Percentiles rank a stretch among this genome's conserved stretches.
phyloP scores from a whole-genome alignment of 2,113 vertebrate species.

The Xiphophorus maculatus region DNA sequence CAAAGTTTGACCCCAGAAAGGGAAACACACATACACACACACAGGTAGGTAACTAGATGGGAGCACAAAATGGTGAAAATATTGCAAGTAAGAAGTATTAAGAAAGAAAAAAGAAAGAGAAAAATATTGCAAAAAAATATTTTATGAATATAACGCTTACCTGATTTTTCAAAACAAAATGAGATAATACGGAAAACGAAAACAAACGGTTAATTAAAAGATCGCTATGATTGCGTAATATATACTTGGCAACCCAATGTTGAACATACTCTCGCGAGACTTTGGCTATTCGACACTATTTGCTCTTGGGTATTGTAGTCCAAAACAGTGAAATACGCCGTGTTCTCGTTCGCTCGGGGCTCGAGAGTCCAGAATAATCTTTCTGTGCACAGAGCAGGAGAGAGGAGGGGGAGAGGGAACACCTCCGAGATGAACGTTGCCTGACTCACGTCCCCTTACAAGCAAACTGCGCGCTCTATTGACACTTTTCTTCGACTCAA shows the following conservation, averaged over 20 bases:
- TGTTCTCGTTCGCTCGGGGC: slow-evolving; percentile 48
- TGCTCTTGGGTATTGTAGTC: slow-evolving; percentile 65
- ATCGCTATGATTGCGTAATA: background rate
- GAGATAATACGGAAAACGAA: background rate
- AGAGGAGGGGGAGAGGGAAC: background rate
- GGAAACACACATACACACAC: too few species aligned
- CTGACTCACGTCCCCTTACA: slow-evolving; percentile 3
- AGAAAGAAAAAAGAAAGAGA: too few species aligned
- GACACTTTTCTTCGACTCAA: slow-evolving; percentile 14
- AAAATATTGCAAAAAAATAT: too few species aligned
- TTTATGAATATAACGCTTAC: too few species aligned
- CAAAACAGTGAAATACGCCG: slow-evolving; percentile 41
- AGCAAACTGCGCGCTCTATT: slow-evolving; percentile 9
- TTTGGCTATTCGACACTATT: background rate
- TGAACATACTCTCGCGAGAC: slow-evolving; percentile 50
- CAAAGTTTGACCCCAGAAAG: too few species aligned
- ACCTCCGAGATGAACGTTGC: background rate
- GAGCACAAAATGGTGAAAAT: too few species aligned
- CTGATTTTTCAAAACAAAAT: background rate
- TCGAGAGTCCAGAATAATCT: slow-evolving; percentile 45
- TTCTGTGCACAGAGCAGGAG: slow-evolving; percentile 5
- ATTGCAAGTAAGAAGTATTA: too few species aligned
- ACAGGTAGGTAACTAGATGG: too few species aligned
- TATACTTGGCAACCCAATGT: slow-evolving; percentile 65
- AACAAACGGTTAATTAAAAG: background rate